Evolutionary conservation across 2,888 invertebrate species (phyloP).

Genomic region (Vesta saturnalis): DNA sequence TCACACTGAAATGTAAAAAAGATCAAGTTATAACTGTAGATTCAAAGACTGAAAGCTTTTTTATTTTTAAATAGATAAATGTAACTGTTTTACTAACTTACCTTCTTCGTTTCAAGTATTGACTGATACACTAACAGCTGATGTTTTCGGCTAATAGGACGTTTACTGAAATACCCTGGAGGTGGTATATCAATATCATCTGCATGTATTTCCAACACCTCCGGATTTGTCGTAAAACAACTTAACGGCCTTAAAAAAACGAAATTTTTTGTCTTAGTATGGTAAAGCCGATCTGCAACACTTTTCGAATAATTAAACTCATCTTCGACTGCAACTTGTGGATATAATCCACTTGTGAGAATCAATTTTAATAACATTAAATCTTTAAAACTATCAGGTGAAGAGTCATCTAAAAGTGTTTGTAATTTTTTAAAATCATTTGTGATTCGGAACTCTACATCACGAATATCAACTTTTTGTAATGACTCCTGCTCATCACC

Average conservation of each 20-base stretch:
- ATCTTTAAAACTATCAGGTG: slow-evolving; percentile 73
- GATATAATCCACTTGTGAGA: slow-evolving; percentile 92
- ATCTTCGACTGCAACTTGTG: slow-evolving; percentile 94
- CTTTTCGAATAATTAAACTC: slow-evolving; percentile 92
- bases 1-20: too few species aligned
- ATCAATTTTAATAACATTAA: slow-evolving; percentile 80
- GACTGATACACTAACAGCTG: slow-evolving; percentile 85
- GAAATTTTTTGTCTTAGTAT: slow-evolving; percentile 88
- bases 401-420: slow-evolving; percentile 71
- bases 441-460: slow-evolving; percentile 75
- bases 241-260: slow-evolving; percentile 91
- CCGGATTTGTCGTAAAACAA: slow-evolving; percentile 85
- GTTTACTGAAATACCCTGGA: slow-evolving; percentile 72
- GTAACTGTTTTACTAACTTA: too few species aligned
- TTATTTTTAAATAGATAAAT: too few species aligned
- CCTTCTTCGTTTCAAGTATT: slow-evolving; percentile 88
- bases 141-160: slow-evolving; percentile 82
- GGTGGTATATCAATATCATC: slow-evolving; percentile 76
- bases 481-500: slow-evolving; percentile 66
- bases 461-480: slow-evolving; percentile 53
- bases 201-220: slow-evolving; percentile 80
- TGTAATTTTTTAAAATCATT: slow-evolving; percentile 69
- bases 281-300: slow-evolving; percentile 81
- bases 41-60: too few species aligned
- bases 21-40: too few species aligned